These are phyloP conservation scores for Lucilia cuprina DNA, from an alignment of 1,140 invertebrate species.

Conservation along the genomic window DNA sequence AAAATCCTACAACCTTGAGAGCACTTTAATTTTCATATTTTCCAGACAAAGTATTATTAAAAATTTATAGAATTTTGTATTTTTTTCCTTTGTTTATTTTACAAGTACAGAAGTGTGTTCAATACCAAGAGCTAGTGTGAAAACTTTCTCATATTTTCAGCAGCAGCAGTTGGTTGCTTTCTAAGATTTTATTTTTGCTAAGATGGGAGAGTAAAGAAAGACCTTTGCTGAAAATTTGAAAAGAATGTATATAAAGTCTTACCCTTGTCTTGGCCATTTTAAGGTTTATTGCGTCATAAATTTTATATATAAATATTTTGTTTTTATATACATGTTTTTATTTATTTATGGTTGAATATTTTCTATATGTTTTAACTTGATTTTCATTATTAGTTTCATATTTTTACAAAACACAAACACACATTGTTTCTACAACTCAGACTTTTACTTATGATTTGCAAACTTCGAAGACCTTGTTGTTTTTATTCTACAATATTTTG, in stretches of 20 bases:
- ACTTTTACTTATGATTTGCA: too few species aligned
- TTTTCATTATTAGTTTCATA: neutral
- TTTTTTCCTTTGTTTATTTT: too few species aligned
- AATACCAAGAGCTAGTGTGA: too few species aligned
- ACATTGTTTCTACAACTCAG: too few species aligned
- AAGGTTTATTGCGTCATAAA: neutral
- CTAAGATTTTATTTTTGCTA: too few species aligned
- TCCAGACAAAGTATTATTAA: constrained; percentile 11
- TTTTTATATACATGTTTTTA: neutral
- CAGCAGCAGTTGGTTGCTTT: too few species aligned
- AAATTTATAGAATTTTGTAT: neutral
- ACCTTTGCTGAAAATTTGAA: too few species aligned
- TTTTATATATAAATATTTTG: neutral
- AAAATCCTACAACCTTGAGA: neutral
- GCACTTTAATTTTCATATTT: neutral
- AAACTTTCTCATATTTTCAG: too few species aligned
- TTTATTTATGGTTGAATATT: neutral
- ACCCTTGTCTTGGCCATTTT: neutral
- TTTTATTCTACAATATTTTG: neutral
- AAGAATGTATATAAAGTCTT: neutral
- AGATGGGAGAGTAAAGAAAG: neutral
- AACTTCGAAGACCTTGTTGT: too few species aligned
- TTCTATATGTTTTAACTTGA: neutral
- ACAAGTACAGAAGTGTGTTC: too few species aligned
- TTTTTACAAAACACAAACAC: neutral